Percentiles rank a stretch among this genome's conserved stretches.
phyloP scores from a whole-genome alignment of 2,888 invertebrate species.

The Aphrophora alni region DNA sequence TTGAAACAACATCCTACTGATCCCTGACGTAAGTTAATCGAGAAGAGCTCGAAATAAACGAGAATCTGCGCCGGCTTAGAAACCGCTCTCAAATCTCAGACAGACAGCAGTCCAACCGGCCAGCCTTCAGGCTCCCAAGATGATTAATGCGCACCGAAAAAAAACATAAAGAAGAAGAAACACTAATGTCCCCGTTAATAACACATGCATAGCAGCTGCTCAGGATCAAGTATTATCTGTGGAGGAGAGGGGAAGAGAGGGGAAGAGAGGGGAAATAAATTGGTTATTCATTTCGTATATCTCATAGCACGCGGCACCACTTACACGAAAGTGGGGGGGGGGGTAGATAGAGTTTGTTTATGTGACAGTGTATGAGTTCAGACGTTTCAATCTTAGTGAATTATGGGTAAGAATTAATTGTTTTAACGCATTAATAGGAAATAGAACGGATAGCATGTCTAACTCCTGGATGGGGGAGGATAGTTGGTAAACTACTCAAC shows the following conservation, averaged over 20 bases:
- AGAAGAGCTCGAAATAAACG: not conserved
- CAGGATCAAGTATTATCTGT: not conserved
- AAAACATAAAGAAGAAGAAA: slow-evolving; percentile 9
- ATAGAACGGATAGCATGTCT: not conserved
- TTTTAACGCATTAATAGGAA: not conserved
- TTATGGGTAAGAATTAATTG: not conserved
- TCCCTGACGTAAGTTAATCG: not conserved
- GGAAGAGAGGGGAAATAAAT: no score
- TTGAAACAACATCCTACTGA: not conserved
- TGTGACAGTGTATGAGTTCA: not conserved
- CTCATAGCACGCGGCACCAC: not conserved
- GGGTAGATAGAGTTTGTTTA: not conserved
- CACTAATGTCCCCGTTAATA: slow-evolving; percentile 36
- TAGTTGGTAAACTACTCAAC: no score
- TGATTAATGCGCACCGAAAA: slow-evolving; percentile 37
- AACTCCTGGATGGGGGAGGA: no score
- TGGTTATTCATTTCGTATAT: not conserved
- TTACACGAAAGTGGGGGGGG: not conserved
- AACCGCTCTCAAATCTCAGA: not conserved
- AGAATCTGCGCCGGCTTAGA: not conserved
- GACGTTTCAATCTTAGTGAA: not conserved
- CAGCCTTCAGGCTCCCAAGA: not conserved
- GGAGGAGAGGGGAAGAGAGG: not conserved
- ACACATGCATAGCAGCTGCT: slow-evolving; percentile 18
- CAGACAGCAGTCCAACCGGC: not conserved